These are phyloP conservation scores for Pteruthius melanotis DNA, from an alignment of 2,113 vertebrate species.

Conservation along the genomic window DNA sequence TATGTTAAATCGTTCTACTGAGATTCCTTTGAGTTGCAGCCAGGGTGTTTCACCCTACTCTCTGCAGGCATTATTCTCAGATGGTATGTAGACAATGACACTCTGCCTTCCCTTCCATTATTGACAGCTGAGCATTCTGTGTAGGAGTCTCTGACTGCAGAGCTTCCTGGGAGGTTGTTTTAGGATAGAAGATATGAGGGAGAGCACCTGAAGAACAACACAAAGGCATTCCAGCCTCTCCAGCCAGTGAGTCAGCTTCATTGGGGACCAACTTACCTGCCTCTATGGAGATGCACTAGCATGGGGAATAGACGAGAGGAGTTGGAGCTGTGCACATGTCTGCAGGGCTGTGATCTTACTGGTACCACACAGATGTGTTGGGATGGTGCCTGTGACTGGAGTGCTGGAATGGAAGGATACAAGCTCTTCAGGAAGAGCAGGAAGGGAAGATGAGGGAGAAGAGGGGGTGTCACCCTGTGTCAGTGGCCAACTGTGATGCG, in stretches of 20 bases:
- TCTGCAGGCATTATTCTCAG: background rate
- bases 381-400: background rate
- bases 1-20: background rate
- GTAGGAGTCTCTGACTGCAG: background rate
- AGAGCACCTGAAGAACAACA: background rate
- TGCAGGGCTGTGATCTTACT: background rate
- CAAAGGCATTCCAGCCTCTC: background rate
- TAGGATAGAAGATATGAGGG: background rate
- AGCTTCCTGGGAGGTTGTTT: background rate
- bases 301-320: background rate
- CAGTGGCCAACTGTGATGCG: background rate
- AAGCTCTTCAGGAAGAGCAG: background rate
- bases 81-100: background rate
- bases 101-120: background rate
- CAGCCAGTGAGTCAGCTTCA: background rate
- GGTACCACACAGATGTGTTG: background rate
- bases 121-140: background rate
- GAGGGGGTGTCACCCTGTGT: background rate
- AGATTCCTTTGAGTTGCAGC: background rate
- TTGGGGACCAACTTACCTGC: background rate
- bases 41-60: background rate
- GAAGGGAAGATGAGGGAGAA: background rate
- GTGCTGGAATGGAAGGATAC: background rate
- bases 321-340: fast-evolving
- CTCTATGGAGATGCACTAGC: background rate